Base-by-base conservation (phyloP, 1,140 invertebrate species). In the Trachymyrmex cornetzi region DNA sequence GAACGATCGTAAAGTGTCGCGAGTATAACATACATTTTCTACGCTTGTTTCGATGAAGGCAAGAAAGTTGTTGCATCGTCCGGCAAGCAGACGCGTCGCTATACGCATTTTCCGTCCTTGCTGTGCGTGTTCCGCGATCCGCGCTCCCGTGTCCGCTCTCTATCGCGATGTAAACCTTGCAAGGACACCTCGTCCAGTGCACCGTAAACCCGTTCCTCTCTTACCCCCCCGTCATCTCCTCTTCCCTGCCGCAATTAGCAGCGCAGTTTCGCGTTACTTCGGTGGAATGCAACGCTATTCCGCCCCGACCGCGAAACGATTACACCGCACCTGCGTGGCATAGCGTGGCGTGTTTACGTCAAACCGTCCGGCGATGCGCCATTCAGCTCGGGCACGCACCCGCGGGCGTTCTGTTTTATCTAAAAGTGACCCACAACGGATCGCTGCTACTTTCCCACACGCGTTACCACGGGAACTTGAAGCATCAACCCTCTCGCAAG, bases 171-270 rank as follows among this genome's bases (percentile, higher is more conserved):
- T 84, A 88, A 88, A 38, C 87, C 72, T 85, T 79, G 88, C 87
- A 88, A 85, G 72, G 88, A 85, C 66, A 88, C 30, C 72, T 81
- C 77, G 64, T 85, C 24, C 80, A 67, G 80, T 16, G 69, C 77
- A 75, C 53, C 30, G 63, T 77, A 89, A 89, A 89, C 88, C 50
- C 87, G 88, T 89, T 89, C 48, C 84, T 88, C 87, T 89, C 55
- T 11, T 24, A 38, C 67, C 11, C 67, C 6, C 30, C 27, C 27
- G 9, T 16, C 38, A 12, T 5, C 16, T 27, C n/a, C 24, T 71
- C 22, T 14, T 71, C 66, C 53, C 24, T 59, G 5, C 12, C 16
- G 55, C 87, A 84, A 88, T 88, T 88, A 88, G 55, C 24, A 55
- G 53, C n/a, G 69, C 75, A 53, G 11, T 64, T 87, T 84, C 27